Conservation (phyloP, 2,888 invertebrate species). For the Ochropacha duplaris region DNA sequence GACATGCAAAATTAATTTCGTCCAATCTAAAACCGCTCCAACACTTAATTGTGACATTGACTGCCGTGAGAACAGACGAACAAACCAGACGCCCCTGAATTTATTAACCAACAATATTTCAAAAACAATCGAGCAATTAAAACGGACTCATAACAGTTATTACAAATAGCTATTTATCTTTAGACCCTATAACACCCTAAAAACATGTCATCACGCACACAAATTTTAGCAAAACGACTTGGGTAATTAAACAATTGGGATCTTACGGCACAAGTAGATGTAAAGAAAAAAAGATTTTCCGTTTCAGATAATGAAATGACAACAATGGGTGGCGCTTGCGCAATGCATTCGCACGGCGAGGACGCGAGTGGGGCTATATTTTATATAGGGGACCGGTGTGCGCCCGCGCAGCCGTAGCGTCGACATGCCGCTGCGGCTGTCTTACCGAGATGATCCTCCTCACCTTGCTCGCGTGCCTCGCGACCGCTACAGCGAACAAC, state of each 20-base stretch:
- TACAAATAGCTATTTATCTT: conserved; percentile 23
- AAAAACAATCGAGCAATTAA: conserved; percentile 66
- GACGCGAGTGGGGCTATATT: conserved; percentile 76
- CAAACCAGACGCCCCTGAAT: conserved; percentile 28
- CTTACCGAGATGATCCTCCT: conserved; percentile 71
- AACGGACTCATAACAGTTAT: conserved; percentile 37
- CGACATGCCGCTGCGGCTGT: conserved; percentile 72
- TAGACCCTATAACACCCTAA: conserved; percentile 36
- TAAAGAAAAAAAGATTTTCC: conserved; percentile 80
- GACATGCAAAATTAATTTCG: conserved; percentile 36
- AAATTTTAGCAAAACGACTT: conserved; percentile 56
- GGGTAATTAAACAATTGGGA: conserved; percentile 80
- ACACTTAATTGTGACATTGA: conserved; percentile 66
- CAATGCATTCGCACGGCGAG: conserved; percentile 72
- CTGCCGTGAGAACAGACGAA: conserved; percentile 53
- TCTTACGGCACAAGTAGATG: conserved; percentile 66
- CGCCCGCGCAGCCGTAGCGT: conserved; percentile 70
- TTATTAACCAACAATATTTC: conserved; percentile 40
- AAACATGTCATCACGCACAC: conserved; percentile 53
- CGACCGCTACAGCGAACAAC: conserved; percentile 48
- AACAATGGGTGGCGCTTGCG: conserved; percentile 76
- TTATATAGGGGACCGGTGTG: conserved; percentile 72
- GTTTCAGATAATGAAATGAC: conserved; percentile 82
- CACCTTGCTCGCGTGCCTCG: conserved; percentile 62
- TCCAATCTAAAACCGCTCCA: conserved; percentile 45